These are phyloP conservation scores for Agrotis puta DNA, from an alignment of 2,888 invertebrate species.

Conservation along the genomic window DNA sequence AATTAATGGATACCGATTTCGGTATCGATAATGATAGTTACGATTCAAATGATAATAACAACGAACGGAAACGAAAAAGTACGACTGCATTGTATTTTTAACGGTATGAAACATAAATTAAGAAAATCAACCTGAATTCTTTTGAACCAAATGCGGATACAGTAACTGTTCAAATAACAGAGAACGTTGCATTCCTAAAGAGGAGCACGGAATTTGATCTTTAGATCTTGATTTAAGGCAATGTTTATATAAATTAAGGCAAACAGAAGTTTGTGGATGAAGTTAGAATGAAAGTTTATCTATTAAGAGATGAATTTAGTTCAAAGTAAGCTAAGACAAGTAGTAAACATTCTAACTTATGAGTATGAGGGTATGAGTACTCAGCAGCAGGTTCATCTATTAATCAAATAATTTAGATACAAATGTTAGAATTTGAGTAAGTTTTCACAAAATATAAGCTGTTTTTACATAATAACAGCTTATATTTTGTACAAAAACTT, in stretches of 20 bases:
- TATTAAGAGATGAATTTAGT: constrained; percentile 45
- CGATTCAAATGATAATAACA: constrained; percentile 55
- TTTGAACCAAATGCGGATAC: constrained; percentile 68
- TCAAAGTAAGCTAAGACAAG: constrained; percentile 18
- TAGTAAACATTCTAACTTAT: constrained; percentile 40
- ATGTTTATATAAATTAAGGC: constrained; percentile 63
- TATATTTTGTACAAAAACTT: too few relatives aligned
- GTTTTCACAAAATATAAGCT: neutral
- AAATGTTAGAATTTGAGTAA: neutral
- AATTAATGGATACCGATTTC: constrained; percentile 60
- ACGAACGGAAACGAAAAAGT: constrained; percentile 54
- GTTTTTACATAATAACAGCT: too few relatives aligned
- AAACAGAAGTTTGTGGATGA: constrained; percentile 40
- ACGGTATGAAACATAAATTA: constrained; percentile 59
- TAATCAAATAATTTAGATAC: neutral
- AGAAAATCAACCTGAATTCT: constrained; percentile 69
- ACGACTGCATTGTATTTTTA: constrained; percentile 59
- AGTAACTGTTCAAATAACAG: constrained; percentile 67
- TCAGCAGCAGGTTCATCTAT: neutral
- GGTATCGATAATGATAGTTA: constrained; percentile 54
- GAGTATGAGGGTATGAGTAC: too few relatives aligned
- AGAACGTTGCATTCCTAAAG: constrained; percentile 66
- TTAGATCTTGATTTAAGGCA: constrained; percentile 65
- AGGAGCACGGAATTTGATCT: constrained; percentile 61
- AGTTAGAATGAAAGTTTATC: constrained; percentile 28